Evolutionary conservation across 2,797 vertebrate species (phyloP), one percentile per base, ranked within the genome.

Genomic region (Cephalopachus bancanus): DNA sequence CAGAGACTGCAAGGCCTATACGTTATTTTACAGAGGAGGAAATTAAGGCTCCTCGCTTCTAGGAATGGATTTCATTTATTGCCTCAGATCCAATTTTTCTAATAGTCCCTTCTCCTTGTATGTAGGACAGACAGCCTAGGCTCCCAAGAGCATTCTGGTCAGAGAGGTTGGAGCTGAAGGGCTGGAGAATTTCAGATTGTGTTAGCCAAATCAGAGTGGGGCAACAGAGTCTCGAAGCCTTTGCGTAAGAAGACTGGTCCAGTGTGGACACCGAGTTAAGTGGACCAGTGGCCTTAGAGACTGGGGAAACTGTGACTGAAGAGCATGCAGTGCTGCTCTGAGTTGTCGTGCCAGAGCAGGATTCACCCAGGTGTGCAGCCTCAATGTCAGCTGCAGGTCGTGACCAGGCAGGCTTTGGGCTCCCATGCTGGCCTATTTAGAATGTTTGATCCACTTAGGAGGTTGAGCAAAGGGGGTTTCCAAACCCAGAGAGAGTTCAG

Each of bases 331-430:
- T 20, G 9, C 60, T 24, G 33, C 60, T 53, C 69, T 51, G 30
- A 72, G 24, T 26, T 20, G 5, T 19, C 26, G 3, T 1, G 0
- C 0, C 0, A 3, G 72, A 11, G 30, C 57, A 62, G 24, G 15
- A 16, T 49, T 55, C 6, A 1, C 76, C 26, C 20, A 12, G 28
- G 79, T 9, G 3, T 14, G 15, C 4, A 12, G 1, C 8, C 19
- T 67, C 1, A 17, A 1, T 57, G 16, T 11, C 24, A 22, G 51
- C 67, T n/a, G 12, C 7, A 26, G 71, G 33, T 62, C 22, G 5
- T 1, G 64, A 3, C 1, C 9, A 33, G 33, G 53, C 33, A 67
- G 74, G 20, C 51, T 57, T 14, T 12, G 4, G 64, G 5, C 7
- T 37, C 14, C n/a, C 17, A 26, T 33, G 14, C 44, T 30, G 44